Conservation (phyloP, 2,888 invertebrate genomes). For the Pyrochroa serraticornis region DNA sequence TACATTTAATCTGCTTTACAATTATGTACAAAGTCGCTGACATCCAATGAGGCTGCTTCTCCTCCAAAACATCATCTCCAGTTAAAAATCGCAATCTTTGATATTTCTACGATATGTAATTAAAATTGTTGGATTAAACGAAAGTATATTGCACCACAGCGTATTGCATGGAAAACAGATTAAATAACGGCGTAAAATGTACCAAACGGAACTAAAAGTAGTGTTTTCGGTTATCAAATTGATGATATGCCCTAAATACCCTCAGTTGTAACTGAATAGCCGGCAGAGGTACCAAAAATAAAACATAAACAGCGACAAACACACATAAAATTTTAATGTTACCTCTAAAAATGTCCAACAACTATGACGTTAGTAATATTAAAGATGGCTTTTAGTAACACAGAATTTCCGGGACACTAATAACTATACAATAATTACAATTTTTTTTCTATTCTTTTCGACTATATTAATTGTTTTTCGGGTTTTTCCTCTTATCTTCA, state of each 20-base stretch:
- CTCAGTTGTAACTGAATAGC: conserved; percentile 28
- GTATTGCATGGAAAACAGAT: conserved; percentile 26
- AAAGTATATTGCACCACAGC: conserved; percentile 28
- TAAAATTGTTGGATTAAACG: conserved; percentile 7
- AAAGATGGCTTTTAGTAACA: conserved; percentile 15
- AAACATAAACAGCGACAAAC: conserved; percentile 13
- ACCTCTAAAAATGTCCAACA: conserved; percentile 18
- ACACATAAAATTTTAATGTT: conserved; percentile 22
- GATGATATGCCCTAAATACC: conserved; percentile 26
- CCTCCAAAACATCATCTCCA: conserved; percentile 14
- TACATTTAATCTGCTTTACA: conserved; percentile 22
- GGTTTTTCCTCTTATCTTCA: conserved; percentile 16
- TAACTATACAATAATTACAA: conserved; percentile 13
- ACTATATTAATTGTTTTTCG: conserved; percentile 8
- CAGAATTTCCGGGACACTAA: conserved; percentile 18
- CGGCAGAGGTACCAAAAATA: conserved; percentile 8
- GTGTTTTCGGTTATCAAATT: conserved; percentile 10
- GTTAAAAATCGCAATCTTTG: conserved; percentile 9
- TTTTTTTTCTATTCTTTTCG: conserved; percentile 20
- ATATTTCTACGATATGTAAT: conserved; percentile 20
- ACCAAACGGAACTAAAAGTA: conserved; percentile 13
- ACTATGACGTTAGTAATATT: conserved; percentile 17
- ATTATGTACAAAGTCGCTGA: conserved; percentile 21
- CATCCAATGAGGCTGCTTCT: conserved; percentile 13
- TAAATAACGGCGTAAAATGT: conserved; percentile 6